Conservation (phyloP, 2,888 invertebrate genomes). For the Lydus trimaculatus region DNA sequence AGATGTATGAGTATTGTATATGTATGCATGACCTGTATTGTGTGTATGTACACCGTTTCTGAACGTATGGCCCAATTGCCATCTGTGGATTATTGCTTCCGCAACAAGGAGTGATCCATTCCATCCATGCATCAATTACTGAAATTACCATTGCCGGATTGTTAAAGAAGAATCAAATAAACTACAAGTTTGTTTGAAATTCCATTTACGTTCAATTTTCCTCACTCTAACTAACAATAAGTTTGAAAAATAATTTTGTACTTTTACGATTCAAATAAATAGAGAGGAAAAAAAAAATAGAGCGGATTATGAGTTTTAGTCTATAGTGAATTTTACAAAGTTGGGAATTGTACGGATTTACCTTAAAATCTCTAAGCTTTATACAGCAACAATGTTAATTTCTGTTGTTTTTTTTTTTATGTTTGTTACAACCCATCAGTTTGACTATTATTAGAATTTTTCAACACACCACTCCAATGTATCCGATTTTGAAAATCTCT, state of each 20-base stretch:
- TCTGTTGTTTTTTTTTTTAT: neutral
- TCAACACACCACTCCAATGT: neutral
- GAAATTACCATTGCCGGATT: neutral
- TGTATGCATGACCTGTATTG: conserved; percentile 48
- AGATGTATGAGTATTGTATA: conserved; percentile 52
- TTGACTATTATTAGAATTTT: neutral
- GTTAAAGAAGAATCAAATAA: neutral
- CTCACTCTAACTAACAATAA: neutral
- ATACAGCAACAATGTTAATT: neutral
- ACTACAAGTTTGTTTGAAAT: no score
- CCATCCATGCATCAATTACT: conserved; percentile 1
- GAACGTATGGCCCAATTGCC: conserved; percentile 43
- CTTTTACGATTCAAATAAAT: neutral
- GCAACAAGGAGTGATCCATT: conserved; percentile 11
- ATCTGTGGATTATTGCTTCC: conserved; percentile 32
- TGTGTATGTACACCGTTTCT: conserved; percentile 37
- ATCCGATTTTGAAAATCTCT: no score
- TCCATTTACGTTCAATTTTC: neutral
- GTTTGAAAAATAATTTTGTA: neutral
- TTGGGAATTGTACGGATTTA: neutral
- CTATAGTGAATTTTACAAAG: neutral
- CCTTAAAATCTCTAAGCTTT: neutral
- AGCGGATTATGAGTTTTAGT: neutral
- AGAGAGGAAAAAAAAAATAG: neutral
- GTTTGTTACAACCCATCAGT: neutral